Conservation (phyloP, 2,797 vertebrate species). For the Bufotes viridis region DNA sequence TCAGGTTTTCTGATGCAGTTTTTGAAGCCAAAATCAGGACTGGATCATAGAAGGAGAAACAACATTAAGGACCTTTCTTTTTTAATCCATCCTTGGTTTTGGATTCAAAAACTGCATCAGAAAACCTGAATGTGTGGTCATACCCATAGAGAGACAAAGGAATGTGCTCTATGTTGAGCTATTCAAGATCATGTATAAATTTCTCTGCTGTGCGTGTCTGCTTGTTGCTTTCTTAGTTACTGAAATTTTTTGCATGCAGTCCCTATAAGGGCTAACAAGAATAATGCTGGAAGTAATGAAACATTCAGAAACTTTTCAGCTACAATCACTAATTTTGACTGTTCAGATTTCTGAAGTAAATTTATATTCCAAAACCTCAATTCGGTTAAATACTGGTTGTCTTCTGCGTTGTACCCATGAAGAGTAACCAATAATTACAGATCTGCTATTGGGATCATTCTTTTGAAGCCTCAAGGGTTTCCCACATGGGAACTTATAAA, state of each 20-base stretch:
- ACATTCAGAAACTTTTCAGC: not conserved
- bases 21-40: too few species aligned
- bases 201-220: not conserved
- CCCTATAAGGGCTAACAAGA: not conserved
- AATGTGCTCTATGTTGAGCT: too few species aligned
- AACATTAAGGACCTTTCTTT: too few species aligned
- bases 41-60: too few species aligned
- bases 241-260: not conserved
- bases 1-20: too few species aligned
- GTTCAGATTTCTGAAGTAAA: not conserved
- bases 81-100: too few species aligned
- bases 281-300: not conserved
- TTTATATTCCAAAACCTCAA: slow-evolving; percentile 9
- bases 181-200: not conserved
- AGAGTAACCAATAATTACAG: slow-evolving; percentile 47
- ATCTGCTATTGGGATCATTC: slow-evolving; percentile 33
- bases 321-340: not conserved
- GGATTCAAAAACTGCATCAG: too few species aligned
- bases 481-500: slow-evolving; percentile 32
- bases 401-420: slow-evolving; percentile 12
- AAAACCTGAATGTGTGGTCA: too few species aligned
- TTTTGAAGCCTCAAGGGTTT: slow-evolving; percentile 38
- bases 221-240: not conserved
- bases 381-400: slow-evolving; percentile 21
- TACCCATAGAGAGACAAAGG: too few species aligned